A percentile compares a stretch with the other conserved stretches of the same genome.
Evolutionary conservation across 2,113 vertebrate species (phyloP).

Genomic region (Cheirogaleus medius): DNA sequence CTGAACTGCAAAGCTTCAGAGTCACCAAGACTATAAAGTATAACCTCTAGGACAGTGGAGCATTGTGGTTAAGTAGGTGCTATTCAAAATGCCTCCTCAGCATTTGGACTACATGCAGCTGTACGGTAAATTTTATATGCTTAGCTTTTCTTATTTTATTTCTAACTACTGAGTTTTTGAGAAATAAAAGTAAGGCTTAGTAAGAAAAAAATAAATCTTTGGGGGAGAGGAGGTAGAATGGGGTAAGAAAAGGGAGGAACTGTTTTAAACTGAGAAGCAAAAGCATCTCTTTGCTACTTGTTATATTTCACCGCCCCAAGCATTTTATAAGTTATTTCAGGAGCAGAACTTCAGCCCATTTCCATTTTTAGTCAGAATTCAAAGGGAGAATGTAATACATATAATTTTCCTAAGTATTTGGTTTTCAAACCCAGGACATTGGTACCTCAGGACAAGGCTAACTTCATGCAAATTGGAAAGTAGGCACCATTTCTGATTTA

Average conservation of each 20-base stretch:
- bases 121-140: background rate
- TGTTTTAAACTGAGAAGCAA: background rate
- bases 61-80: no score
- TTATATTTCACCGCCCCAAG: background rate
- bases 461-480: background rate
- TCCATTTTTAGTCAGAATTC: background rate
- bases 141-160: conserved; percentile 7
- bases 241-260: background rate
- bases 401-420: background rate
- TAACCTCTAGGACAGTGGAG: background rate
- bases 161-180: background rate
- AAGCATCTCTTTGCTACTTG: background rate
- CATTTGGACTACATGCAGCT: background rate
- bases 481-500: background rate
- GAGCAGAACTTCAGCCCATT: background rate
- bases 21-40: background rate
- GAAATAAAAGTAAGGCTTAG: background rate
- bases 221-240: background rate
- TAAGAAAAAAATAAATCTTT: background rate
- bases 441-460: background rate
- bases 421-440: background rate
- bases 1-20: background rate
- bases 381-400: background rate
- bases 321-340: background rate
- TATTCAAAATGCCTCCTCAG: background rate